Evolutionary conservation across 2,113 vertebrate species (phyloP).

Genomic region (Onychostoma macrolepis): DNA sequence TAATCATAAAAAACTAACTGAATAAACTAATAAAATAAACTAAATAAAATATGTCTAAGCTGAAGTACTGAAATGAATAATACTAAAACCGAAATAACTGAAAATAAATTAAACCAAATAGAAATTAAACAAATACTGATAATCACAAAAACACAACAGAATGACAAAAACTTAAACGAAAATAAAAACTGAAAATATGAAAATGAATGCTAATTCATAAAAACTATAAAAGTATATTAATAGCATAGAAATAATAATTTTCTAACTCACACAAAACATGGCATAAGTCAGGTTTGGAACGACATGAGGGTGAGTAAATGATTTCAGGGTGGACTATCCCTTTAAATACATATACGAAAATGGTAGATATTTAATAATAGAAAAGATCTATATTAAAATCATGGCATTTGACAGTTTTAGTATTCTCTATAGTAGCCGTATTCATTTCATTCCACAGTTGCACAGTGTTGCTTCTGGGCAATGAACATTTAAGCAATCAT

Average conservation of each 20-base stretch:
- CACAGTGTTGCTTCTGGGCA: background rate
- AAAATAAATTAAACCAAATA: background rate
- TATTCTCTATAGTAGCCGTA: background rate
- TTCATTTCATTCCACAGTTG: background rate
- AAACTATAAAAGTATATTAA: background rate
- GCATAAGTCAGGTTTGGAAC: background rate
- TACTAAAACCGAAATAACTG: background rate
- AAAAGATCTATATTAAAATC: background rate
- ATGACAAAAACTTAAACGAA: background rate
- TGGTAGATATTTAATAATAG: background rate
- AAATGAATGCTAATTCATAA: background rate
- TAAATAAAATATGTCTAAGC: background rate
- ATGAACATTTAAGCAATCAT: background rate
- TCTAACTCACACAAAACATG: background rate
- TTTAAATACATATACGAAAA: background rate
- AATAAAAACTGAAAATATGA: background rate
- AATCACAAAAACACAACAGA: background rate
- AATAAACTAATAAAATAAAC: too few relatives aligned
- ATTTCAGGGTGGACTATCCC: background rate
- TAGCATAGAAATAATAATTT: background rate
- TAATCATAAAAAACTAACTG: background rate
- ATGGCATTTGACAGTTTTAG: background rate
- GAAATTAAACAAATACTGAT: background rate
- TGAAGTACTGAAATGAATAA: background rate
- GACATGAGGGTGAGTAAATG: background rate